A percentile compares a stretch with the other conserved stretches of the same genome.
Conservation (phyloP, 1,140 invertebrate genomes). For the Phymorhynchus buccinoides region DNA sequence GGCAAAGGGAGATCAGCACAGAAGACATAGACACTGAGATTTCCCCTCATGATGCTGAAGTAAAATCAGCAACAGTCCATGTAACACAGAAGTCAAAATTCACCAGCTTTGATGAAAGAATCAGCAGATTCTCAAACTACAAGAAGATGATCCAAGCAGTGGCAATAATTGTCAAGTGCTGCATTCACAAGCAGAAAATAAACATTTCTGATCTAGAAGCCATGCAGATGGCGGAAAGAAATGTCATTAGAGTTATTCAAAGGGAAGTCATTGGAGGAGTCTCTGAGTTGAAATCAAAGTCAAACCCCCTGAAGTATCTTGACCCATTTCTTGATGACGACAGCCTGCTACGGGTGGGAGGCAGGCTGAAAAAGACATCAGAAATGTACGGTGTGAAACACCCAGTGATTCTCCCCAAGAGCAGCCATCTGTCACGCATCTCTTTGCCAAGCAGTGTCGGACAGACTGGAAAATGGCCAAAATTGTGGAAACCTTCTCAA, state of each 20-base stretch:
- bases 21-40: conserved; percentile 8
- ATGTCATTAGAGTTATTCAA: neutral
- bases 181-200: neutral
- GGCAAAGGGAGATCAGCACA: neutral
- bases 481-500: conserved; percentile 43
- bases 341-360: neutral
- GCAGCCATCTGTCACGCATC: conserved; percentile 9
- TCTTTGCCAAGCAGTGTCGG: conserved; percentile 23
- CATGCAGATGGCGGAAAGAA: neutral
- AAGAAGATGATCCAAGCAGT: neutral
- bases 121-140: neutral
- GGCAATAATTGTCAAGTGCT: neutral
- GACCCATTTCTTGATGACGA: neutral
- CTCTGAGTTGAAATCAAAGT: neutral
- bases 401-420: neutral
- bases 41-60: neutral
- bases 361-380: neutral
- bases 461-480: conserved; percentile 41
- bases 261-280: neutral
- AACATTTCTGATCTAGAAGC: neutral
- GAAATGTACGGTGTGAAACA: neutral
- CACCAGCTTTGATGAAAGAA: conserved; percentile 6
- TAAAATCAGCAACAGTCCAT: neutral
- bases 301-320: neutral
- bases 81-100: neutral